phyloP scores from a whole-genome alignment of 2,888 invertebrate genomes.

The Drosophila recens region DNA sequence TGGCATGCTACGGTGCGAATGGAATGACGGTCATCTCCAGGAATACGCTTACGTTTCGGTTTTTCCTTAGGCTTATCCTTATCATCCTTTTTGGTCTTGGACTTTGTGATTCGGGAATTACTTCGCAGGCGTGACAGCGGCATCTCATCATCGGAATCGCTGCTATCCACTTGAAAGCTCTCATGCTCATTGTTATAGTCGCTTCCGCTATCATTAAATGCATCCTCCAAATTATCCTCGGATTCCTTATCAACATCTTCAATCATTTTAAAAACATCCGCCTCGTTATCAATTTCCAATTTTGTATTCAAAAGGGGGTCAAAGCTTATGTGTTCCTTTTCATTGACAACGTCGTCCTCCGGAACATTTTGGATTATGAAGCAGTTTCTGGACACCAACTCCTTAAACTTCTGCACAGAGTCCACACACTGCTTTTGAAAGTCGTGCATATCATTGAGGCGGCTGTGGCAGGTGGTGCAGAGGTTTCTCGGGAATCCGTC shows the following conservation, averaged over 20 bases:
- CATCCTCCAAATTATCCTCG: constrained; percentile 45
- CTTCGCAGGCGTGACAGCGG: constrained; percentile 64
- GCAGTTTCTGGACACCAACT: constrained; percentile 58
- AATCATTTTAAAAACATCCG: constrained; percentile 82
- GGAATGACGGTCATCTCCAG: constrained; percentile 53
- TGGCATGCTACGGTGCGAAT: constrained; percentile 72
- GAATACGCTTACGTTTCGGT: constrained; percentile 53
- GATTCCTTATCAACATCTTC: constrained; percentile 76
- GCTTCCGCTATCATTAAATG: constrained; percentile 39
- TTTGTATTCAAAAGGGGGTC: constrained; percentile 82
- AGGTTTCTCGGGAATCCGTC: constrained; percentile 82
- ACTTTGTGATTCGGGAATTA: constrained; percentile 1
- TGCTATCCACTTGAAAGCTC: constrained; percentile 61
- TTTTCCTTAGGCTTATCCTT: constrained; percentile 49
- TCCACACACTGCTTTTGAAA: constrained; percentile 80
- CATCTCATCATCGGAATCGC: constrained; percentile 69
- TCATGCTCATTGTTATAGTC: constrained; percentile 52
- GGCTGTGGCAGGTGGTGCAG: constrained; percentile 73
- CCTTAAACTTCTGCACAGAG: constrained; percentile 75
- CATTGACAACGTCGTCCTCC: constrained; percentile 48
- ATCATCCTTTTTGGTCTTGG: constrained; percentile 6
- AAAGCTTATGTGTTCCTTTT: constrained; percentile 75
- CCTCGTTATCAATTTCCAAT: constrained; percentile 81
- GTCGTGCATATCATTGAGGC: constrained; percentile 77
- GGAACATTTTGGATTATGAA: neutral